Conservation (phyloP, 2,888 invertebrate species). For the Hylaea fasciaria region DNA sequence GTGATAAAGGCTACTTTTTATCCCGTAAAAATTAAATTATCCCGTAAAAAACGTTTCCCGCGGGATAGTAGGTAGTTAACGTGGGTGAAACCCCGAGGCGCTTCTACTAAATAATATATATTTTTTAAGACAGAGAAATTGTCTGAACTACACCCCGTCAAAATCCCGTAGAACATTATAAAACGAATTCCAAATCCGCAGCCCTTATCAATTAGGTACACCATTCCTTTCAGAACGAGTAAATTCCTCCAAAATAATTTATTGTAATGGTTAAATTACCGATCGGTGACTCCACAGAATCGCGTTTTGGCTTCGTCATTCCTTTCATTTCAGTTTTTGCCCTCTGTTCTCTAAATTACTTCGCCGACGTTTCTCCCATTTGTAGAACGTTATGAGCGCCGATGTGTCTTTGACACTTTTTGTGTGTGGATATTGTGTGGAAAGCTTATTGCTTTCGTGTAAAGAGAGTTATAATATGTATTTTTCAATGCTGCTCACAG, state of each 20-base stretch:
- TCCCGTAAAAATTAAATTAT: too few species aligned
- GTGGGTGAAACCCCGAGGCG: too few species aligned
- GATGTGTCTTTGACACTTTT: slow-evolving; percentile 19
- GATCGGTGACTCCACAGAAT: slow-evolving; percentile 71
- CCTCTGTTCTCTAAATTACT: slow-evolving; percentile 63
- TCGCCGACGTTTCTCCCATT: slow-evolving; percentile 56
- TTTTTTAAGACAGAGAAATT: too few species aligned
- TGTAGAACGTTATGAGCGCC: slow-evolving; percentile 43
- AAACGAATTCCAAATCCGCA: not conserved
- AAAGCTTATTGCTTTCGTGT: not conserved
- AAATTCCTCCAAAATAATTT: slow-evolving; percentile 51
- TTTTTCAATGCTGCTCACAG: too few species aligned
- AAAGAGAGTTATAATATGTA: too few species aligned
- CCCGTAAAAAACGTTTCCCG: not conserved
- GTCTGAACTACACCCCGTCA: not conserved
- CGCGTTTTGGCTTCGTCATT: slow-evolving; percentile 61
- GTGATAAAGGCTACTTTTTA: too few species aligned
- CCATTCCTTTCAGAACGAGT: slow-evolving; percentile 38
- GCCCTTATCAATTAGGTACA: slow-evolving; percentile 17
- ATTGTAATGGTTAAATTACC: slow-evolving; percentile 64
- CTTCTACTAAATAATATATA: too few species aligned
- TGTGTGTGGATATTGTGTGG: slow-evolving; percentile 2
- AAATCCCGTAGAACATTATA: not conserved
- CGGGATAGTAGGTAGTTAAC: too few species aligned
- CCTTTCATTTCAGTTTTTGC: slow-evolving; percentile 70